Conservation (phyloP, 2,888 invertebrate genomes). For the Cataglyphis livida region DNA sequence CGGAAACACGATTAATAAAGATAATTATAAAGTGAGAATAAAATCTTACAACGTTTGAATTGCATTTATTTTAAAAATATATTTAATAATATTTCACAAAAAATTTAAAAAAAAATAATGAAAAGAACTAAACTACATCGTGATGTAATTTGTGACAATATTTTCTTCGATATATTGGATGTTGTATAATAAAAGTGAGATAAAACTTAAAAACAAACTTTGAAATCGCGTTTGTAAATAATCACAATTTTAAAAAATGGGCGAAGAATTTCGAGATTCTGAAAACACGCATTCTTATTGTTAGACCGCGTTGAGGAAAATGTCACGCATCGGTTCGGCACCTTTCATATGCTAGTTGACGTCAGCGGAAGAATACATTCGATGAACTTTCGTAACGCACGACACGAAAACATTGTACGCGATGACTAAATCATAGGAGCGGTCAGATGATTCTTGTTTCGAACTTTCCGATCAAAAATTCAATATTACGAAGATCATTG, state of each 20-base stretch:
- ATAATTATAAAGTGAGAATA: not conserved
- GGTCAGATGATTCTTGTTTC: constrained; percentile 2
- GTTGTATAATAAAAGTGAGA: not conserved
- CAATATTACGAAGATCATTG: not conserved
- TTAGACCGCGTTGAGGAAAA: not conserved
- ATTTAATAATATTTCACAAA: not conserved
- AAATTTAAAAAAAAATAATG: not conserved
- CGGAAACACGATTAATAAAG: not conserved
- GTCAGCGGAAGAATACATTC: not conserved
- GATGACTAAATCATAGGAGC: constrained; percentile 29
- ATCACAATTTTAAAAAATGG: not conserved
- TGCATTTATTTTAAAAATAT: not conserved
- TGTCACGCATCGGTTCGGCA: not conserved
- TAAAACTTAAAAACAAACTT: not conserved
- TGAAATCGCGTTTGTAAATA: not conserved
- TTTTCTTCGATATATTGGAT: not conserved
- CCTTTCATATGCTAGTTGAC: not conserved
- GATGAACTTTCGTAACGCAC: not conserved
- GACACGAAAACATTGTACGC: not conserved
- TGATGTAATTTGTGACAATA: not conserved
- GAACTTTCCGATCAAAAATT: not conserved
- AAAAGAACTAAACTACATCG: not conserved
- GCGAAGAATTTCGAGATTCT: not conserved
- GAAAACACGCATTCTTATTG: not conserved
- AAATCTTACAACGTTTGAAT: not conserved